Base-by-base conservation (phyloP, 37 sponge, comb jelly and placozoan genomes). In the Beroe ovata region DNA sequence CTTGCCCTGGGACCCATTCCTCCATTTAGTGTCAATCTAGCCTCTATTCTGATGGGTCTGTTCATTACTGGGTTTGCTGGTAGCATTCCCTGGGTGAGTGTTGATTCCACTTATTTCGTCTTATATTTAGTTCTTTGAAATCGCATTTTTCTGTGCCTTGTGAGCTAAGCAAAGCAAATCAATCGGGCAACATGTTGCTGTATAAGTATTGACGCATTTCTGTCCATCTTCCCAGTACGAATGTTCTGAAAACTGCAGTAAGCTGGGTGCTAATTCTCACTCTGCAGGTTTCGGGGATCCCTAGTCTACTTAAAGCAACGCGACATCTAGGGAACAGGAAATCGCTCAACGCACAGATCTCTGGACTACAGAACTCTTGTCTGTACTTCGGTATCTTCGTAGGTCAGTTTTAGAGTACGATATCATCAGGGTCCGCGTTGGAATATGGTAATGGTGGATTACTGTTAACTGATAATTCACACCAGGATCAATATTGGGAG, bases 401-500 rank as follows among this genome's bases (percentile, higher is more conserved):
- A 77, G 84, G 84, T 40, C 22, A 14, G 84, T 77, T 40, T 39
- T n/a, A n/a, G n/a, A n/a, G n/a, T n/a, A n/a, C n/a, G n/a, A n/a
- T n/a, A n/a, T n/a, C n/a, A n/a, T n/a, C n/a, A n/a, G n/a, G n/a
- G n/a, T n/a, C n/a, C n/a, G n/a, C n/a, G n/a, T n/a, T n/a, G n/a
- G n/a, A n/a, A n/a, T n/a, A n/a, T n/a, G n/a, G n/a, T n/a, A n/a
- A n/a, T n/a, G n/a, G n/a, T n/a, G n/a, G n/a, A n/a, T n/a, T n/a
- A n/a, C n/a, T n/a, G n/a, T n/a, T n/a, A n/a, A n/a, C n/a, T n/a
- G n/a, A n/a, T n/a, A n/a, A n/a, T 63, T 19, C 38, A 4, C 28
- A n/a, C 84, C 84, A 77, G 84, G 84, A 4, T 77, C 84, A 2
- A 77, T 77, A 11, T n/a, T 77, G 47, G 84, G 84, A 37, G 84